Evolutionary conservation across 2,113 vertebrate species (phyloP), one percentile per base, ranked within the genome.

Genomic region (Lonchura striata): DNA sequence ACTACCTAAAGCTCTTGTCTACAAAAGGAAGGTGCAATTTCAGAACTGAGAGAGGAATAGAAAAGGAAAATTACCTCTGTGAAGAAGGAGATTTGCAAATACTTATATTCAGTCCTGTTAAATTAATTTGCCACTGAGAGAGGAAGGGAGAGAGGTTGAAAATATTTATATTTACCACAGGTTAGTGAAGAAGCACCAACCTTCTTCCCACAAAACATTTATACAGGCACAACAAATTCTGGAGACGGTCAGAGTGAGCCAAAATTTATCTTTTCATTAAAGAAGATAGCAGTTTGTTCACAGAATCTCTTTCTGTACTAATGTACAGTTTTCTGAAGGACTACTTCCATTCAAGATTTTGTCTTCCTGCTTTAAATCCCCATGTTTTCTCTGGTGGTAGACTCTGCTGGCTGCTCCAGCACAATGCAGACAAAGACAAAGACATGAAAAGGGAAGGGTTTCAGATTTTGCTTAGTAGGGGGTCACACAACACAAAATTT

Each of bases 381-480:
- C 1, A 0, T 1, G 0, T 27, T 37, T 25, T 31, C 14, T 35
- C 37, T 82, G n/a, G 13, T 74, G 39, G 21, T 47, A 21, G 41
- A 28, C 33, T 61, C 42, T 61, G 22, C n/a, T 66, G 71, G 56
- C 41, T 83, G 16, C 41, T 74, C 42, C 33, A 63, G 71, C 17
- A 64, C 0, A 0, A 39, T 1, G 8, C n/a, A 65, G 15, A 60
- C 39, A 84, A 71, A 82, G 33, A 18, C 69, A 77, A 28, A 74
- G 31, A 63, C 9, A 25, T 6, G 11, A 47, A 83, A 63, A 18
- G 16, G 56, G 13, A 91, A 47, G 15, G 74, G 35, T 66, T 88
- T 47, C 47, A 61, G 15, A 10, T 82, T 64, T 80, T 53, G 11
- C 39, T 44, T 74, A 50, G 41, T 4, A 86, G 31, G n/a, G n/a